Conservation (phyloP, 2,888 invertebrate species). For the Lissonota sp. region DNA sequence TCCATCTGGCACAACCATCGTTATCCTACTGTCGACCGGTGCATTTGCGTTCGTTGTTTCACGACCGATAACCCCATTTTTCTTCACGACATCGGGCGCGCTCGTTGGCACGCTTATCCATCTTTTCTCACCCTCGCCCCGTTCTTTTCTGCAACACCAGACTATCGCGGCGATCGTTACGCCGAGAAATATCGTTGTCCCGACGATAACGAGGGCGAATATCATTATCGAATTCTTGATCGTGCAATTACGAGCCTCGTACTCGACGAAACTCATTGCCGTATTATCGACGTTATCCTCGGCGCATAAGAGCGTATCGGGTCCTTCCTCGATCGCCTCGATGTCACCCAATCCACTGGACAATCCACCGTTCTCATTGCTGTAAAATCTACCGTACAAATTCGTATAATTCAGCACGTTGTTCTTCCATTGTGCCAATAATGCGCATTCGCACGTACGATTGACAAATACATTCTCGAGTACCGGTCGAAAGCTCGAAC, state of each 20-base stretch:
- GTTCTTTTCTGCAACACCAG: conserved; percentile 81
- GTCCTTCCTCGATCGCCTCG: conserved; percentile 75
- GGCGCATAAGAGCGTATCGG: conserved; percentile 78
- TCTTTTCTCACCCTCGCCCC: conserved; percentile 80
- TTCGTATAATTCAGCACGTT: conserved; percentile 80
- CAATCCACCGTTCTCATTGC: conserved; percentile 48
- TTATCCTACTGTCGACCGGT: conserved; percentile 81
- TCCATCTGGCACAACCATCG: conserved; percentile 91
- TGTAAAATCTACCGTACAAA: conserved; percentile 76
- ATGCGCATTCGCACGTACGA: conserved; percentile 86
- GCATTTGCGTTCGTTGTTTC: conserved; percentile 59
- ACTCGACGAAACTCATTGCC: conserved; percentile 75
- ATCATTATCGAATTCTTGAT: conserved; percentile 77
- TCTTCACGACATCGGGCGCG: conserved; percentile 81
- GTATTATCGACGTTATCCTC: conserved; percentile 69
- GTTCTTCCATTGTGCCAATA: conserved; percentile 81
- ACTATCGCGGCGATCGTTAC: conserved; percentile 70
- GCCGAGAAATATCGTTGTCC: conserved; percentile 68
- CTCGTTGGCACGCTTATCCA: conserved; percentile 82
- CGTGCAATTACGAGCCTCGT: conserved; percentile 76
- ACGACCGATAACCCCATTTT: conserved; percentile 85
- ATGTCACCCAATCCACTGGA: conserved; percentile 56
- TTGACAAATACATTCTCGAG: conserved; percentile 87
- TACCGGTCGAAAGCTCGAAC: conserved; percentile 85
- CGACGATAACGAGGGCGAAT: conserved; percentile 72